Evolutionary conservation across 2,797 vertebrate species (phyloP).

Genomic region (Ambastaia sidthimunki): DNA sequence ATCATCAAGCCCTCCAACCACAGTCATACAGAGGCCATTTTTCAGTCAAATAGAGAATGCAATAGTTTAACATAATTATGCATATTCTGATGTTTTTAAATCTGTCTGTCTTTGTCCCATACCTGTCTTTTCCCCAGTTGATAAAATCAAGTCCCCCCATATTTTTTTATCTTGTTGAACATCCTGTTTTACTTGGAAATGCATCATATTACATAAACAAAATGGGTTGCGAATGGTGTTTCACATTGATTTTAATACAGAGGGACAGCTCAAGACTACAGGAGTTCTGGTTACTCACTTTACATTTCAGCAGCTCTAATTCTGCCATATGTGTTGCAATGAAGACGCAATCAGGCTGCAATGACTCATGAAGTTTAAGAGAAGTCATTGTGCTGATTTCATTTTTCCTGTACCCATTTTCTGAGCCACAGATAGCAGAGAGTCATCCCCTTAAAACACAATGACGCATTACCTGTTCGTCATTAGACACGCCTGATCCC

Average conservation of each 20-base stretch:
- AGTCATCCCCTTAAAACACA: slow-evolving; percentile 53
- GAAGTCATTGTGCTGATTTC: slow-evolving; percentile 37
- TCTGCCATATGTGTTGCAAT: slow-evolving; percentile 22
- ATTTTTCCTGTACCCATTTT: slow-evolving; percentile 39
- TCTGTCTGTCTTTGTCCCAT: neutral
- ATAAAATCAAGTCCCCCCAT: neutral
- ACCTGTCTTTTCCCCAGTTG: neutral
- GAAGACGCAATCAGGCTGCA: slow-evolving; percentile 31
- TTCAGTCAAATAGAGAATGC: neutral
- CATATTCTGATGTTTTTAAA: too few species aligned
- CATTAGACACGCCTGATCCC: slow-evolving; percentile 52
- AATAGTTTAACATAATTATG: neutral
- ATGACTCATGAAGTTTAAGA: slow-evolving; percentile 45
- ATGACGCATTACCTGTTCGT: slow-evolving; percentile 54
- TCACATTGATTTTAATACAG: neutral
- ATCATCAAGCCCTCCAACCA: too few species aligned
- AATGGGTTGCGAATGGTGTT: neutral
- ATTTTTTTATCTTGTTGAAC: neutral
- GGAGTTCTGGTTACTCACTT: neutral
- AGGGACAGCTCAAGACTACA: neutral
- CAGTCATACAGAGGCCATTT: neutral
- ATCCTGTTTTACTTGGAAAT: slow-evolving; percentile 1
- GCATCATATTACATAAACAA: neutral
- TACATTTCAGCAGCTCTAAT: slow-evolving; percentile 31
- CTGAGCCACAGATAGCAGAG: slow-evolving; percentile 40